Evolutionary conservation across 1,140 invertebrate species (phyloP).

Genomic region (Calycopis cecrops): DNA sequence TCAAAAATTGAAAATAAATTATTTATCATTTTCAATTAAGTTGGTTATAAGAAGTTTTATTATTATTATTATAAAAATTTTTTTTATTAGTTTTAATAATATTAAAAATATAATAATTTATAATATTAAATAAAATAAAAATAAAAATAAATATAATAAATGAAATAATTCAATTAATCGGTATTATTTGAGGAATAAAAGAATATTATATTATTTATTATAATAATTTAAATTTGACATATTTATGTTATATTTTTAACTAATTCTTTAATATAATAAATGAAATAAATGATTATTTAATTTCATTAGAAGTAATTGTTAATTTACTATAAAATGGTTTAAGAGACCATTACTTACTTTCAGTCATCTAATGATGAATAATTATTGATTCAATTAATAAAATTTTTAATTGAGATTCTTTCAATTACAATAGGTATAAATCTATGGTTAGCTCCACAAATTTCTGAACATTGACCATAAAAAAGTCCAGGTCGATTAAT

Average conservation of each 20-base stretch:
- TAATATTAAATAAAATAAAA: constrained; percentile 70
- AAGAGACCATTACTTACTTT: constrained; percentile 78
- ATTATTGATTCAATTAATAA: constrained; percentile 77
- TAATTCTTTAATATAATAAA: constrained; percentile 62
- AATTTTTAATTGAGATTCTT: constrained; percentile 71
- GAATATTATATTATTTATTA: constrained; percentile 73
- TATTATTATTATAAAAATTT: constrained; percentile 28
- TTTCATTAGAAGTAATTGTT: constrained; percentile 77
- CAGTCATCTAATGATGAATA: constrained; percentile 78
- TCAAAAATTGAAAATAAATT: constrained; percentile 77
- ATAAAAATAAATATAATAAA: constrained; percentile 68
- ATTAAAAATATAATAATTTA: constrained; percentile 64
- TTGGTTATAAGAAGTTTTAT: constrained; percentile 37
- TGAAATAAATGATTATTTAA: too few relatives aligned
- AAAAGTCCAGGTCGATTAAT: constrained; percentile 77
- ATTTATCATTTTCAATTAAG: constrained; percentile 74
- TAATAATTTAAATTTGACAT: constrained; percentile 77
- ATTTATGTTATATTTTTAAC: constrained; percentile 74
- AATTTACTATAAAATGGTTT: constrained; percentile 70
- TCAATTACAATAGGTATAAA: constrained; percentile 86
- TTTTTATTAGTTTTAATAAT: constrained; percentile 21
- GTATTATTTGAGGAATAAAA: constrained; percentile 75
- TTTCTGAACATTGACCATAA: constrained; percentile 86
- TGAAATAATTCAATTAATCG: constrained; percentile 71
- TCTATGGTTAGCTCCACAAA: constrained; percentile 85